Percentiles rank a stretch among this genome's conserved stretches.
phyloP scores from a whole-genome alignment of 2,113 vertebrate genomes.

The Perccottus glenii region DNA sequence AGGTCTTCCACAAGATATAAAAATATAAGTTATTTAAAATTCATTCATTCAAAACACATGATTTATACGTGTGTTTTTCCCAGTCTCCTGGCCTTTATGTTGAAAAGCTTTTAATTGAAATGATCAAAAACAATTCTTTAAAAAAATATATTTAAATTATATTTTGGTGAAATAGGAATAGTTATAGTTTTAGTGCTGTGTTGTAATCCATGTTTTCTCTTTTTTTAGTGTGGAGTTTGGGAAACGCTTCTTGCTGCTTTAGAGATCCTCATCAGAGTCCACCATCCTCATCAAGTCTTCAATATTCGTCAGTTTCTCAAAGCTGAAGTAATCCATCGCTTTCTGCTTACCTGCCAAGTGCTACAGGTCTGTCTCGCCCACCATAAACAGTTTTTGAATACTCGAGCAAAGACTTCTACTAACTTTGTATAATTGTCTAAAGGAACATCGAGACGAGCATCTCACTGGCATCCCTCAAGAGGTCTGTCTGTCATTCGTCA shows the following conservation, averaged over 20 bases:
- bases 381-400: neutral
- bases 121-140: no score
- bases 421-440: conserved; percentile 31
- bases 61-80: no score
- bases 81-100: no score
- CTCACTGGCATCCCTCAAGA: conserved; percentile 88
- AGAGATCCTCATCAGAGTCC: conserved; percentile 91
- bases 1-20: no score
- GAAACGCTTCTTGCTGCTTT: conserved; percentile 87
- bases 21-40: no score
- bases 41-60: no score
- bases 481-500: conserved; percentile 94
- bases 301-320: conserved; percentile 93
- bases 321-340: conserved; percentile 90
- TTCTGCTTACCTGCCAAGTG: conserved; percentile 94
- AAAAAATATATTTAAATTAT: no score
- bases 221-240: conserved; percentile 89
- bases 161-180: neutral
- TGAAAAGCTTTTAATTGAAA: no score
- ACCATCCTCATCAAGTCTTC: conserved; percentile 92
- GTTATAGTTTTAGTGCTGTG: neutral
- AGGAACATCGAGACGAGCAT: conserved; percentile 94
- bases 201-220: conserved; percentile 19
- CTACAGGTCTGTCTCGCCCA: conserved; percentile 84
- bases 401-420: neutral